phyloP scores from a whole-genome alignment of 2,888 invertebrate species.

The Megamerina dolium region DNA sequence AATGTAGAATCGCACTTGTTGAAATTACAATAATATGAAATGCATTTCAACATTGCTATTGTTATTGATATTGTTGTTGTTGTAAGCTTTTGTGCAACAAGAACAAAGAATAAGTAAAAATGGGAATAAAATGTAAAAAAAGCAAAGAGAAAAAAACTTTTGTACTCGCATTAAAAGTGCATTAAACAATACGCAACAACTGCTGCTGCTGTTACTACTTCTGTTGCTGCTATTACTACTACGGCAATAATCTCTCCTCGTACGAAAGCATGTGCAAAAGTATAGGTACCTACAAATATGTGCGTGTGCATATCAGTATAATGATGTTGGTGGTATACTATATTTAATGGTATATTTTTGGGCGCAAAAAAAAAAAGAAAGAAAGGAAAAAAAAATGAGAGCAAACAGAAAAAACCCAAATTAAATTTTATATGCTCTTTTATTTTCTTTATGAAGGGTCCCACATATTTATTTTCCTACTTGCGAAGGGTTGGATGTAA shows the following conservation, averaged over 20 bases:
- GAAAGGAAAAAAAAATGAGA: background rate
- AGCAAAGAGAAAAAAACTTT: background rate
- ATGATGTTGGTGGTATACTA: background rate
- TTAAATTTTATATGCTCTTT: too few relatives aligned
- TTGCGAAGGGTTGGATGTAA: too few relatives aligned
- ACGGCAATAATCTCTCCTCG: too few relatives aligned
- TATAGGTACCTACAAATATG: background rate
- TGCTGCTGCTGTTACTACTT: background rate
- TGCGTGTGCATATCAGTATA: background rate
- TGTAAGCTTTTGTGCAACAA: background rate
- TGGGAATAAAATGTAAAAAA: background rate
- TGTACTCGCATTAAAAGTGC: conserved; percentile 8
- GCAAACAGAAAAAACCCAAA: background rate
- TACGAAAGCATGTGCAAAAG: too few relatives aligned
- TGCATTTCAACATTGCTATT: too few relatives aligned
- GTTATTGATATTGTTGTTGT: too few relatives aligned
- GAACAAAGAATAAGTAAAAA: background rate
- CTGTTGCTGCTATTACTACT: background rate
- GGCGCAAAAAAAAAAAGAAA: background rate
- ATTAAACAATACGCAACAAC: conserved; percentile 9
- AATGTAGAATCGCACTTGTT: conserved; percentile 7
- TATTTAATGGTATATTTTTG: background rate
- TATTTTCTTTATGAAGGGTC: too few relatives aligned
- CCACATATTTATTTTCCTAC: too few relatives aligned
- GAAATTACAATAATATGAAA: conserved; percentile 3